Evolutionary conservation across 2,113 vertebrate genomes (phyloP), one percentile per base, ranked within the genome.

Genomic region (Salvator merianae): DNA sequence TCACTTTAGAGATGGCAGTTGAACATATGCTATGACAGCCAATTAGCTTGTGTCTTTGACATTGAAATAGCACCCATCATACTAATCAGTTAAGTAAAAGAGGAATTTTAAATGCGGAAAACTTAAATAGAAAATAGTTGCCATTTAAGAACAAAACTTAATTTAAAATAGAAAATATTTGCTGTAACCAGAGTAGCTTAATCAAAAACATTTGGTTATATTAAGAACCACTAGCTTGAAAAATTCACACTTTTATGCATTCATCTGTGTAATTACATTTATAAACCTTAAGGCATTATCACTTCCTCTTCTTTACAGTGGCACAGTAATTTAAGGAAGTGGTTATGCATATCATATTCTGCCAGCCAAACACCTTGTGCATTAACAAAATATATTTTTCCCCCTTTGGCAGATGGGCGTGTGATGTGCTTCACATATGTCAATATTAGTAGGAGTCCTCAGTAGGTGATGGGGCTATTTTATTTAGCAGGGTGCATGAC

Each of bases 261-360:
- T 92, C 88, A 93, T 94, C 91, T 95, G 94, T 91, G 94, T 94
- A 88, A 93, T 94, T 93, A 92, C 90, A 90, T 94, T 95, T 94
- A 88, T 75, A 94, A 93, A 94, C 94, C 95, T 93, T 85, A 65
- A 87, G 95, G 95, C 93, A 93, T 94, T 93, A 95, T 93, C 95
- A 92, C 93, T 95, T 96, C 93, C 94, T 94, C 89, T 95, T 94
- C 91, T 89, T 32, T 91, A 88, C 91, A 96, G 92, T 89, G 88
- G 94, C 91, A 92, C 74, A 92, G 89, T 95, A 95, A 96, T 95
- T 94, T 94, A 92, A 92, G 91, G 91, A 93, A 95, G 87, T 90
- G 84, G 92, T 95, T 94, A 94, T 94, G 93, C 92, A 94, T 93
- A 94, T 94, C 91, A 95, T 93, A 91, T 93, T 87, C 91, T 91